phyloP scores from a whole-genome alignment of 2,113 vertebrate species.

The Desmodus rotundus region DNA sequence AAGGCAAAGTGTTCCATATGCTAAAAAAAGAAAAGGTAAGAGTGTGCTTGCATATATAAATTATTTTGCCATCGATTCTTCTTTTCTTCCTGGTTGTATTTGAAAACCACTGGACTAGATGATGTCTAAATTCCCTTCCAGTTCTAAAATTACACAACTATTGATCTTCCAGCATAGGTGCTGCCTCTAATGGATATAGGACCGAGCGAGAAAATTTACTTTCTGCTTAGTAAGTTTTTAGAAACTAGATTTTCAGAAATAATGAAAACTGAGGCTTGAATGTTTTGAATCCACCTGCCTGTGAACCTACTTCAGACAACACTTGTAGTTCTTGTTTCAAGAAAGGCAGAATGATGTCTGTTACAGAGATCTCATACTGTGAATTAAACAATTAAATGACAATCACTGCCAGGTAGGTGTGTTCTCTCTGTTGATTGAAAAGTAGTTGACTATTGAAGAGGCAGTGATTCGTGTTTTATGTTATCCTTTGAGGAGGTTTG shows the following conservation, averaged over 20 bases:
- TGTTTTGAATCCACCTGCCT: slow-evolving; percentile 30
- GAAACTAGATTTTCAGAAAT: slow-evolving; percentile 33
- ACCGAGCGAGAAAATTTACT: background rate
- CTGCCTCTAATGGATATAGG: background rate
- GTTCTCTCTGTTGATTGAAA: slow-evolving; percentile 7
- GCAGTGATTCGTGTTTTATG: background rate
- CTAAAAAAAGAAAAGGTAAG: background rate
- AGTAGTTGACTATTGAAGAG: slow-evolving; percentile 25
- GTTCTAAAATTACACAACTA: background rate
- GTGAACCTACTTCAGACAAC: slow-evolving; percentile 22
- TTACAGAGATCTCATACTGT: background rate
- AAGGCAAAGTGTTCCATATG: background rate
- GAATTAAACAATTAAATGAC: slow-evolving; percentile 39
- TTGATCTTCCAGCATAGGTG: background rate
- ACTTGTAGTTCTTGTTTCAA: slow-evolving; percentile 33
- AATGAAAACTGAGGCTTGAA: background rate
- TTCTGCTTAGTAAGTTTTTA: background rate
- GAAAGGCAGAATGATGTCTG: background rate
- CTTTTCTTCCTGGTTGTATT: background rate
- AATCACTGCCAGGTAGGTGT: slow-evolving; percentile 23
- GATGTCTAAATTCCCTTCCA: background rate
- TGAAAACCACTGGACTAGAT: slow-evolving; percentile 22
- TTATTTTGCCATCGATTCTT: background rate
- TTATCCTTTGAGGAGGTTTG: slow-evolving; percentile 43
- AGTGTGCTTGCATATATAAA: background rate